Percentiles rank a stretch among this genome's conserved stretches.
Evolutionary conservation across 1,140 invertebrate species (phyloP).

Genomic region (Drosophila asahinai): DNA sequence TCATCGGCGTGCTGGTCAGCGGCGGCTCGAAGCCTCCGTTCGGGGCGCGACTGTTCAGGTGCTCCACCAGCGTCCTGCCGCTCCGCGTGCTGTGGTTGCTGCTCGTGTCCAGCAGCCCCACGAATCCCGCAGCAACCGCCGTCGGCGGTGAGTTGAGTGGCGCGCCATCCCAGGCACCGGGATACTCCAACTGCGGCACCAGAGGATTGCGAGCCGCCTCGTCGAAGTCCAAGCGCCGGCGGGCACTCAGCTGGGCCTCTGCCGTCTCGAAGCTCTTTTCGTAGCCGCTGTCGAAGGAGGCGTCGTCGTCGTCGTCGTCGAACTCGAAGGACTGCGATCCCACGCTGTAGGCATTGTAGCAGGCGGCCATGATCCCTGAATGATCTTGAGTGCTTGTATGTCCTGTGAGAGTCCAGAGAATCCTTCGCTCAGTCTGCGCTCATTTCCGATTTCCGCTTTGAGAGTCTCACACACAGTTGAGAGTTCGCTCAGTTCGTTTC

Average conservation of each 20-base stretch:
- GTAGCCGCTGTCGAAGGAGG: constrained; percentile 90
- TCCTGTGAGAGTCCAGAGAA: constrained; percentile 6
- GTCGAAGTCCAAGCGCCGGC: constrained; percentile 69
- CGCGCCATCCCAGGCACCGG: constrained; percentile 53
- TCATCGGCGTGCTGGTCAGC: constrained; percentile 79
- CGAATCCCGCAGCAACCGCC: constrained; percentile 56
- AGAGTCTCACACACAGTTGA: constrained; percentile 21
- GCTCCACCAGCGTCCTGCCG: constrained; percentile 75
- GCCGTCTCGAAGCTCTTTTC: constrained; percentile 87
- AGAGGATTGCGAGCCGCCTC: constrained; percentile 31
- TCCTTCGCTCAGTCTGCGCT: constrained; percentile 14
- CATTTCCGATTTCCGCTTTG: constrained; percentile 46
- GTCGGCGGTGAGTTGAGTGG: constrained; percentile 56
- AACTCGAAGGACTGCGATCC: constrained; percentile 86
- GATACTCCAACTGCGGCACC: constrained; percentile 31
- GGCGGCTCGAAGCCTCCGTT: constrained; percentile 59
- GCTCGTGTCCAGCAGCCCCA: constrained; percentile 72
- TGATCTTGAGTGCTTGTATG: constrained; percentile 9
- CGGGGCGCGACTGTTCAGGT: constrained; percentile 70
- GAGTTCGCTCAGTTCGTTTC: constrained; percentile 33
- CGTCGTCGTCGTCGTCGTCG: constrained; percentile 88
- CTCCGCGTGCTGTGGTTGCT: constrained; percentile 80
- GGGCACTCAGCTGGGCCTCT: constrained; percentile 61
- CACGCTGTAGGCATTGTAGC: constrained; percentile 77
- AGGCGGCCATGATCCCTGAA: constrained; percentile 83